These are phyloP conservation scores for Gallinago stenura DNA, from an alignment of 2,797 vertebrate genomes.

Conservation along the genomic window DNA sequence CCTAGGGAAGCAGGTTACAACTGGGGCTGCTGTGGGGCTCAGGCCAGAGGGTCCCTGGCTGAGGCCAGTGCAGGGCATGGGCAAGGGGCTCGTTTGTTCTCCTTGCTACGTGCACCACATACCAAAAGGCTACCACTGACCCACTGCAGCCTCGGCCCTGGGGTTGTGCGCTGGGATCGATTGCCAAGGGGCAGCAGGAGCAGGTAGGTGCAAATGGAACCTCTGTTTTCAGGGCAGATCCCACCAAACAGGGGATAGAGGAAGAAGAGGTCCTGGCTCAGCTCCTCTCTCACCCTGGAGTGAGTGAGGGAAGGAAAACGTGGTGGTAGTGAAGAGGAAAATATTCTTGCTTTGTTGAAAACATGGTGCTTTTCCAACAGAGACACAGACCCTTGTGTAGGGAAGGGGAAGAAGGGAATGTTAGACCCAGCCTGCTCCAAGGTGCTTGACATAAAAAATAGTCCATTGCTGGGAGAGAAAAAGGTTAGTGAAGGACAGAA, in stretches of 20 bases:
- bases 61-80: not conserved
- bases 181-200: not conserved
- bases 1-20: not conserved
- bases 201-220: not conserved
- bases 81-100: not conserved
- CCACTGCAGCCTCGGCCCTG: not conserved
- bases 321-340: not conserved
- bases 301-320: not conserved
- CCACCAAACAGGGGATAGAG: not conserved
- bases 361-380: not conserved
- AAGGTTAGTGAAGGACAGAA: constrained; percentile 36
- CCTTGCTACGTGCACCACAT: fast-evolving
- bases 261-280: not conserved
- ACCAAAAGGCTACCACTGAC: fast-evolving
- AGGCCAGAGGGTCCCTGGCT: not conserved
- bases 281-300: not conserved
- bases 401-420: not conserved
- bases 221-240: not conserved
- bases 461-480: not conserved
- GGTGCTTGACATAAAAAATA: not conserved
- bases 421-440: not conserved
- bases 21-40: not conserved
- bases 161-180: fast-evolving
- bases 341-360: not conserved
- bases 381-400: not conserved